Conservation (phyloP, 2,888 invertebrate genomes). For the Chelonus formosanus region DNA sequence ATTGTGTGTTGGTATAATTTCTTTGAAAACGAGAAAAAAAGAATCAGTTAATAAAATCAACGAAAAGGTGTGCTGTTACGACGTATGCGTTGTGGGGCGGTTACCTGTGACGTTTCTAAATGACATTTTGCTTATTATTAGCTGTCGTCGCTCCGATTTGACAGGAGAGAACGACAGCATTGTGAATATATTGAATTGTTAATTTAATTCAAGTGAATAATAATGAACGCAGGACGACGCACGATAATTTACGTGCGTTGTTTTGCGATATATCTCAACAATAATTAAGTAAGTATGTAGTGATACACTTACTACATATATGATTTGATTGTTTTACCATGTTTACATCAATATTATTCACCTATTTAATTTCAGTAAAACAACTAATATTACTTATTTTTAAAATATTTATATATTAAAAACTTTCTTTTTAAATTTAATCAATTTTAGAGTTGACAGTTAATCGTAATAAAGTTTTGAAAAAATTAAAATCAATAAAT, state of each 20-base stretch:
- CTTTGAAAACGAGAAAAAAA: too few species aligned
- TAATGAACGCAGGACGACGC: constrained; percentile 24
- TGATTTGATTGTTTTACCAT: too few species aligned
- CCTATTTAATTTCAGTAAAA: too few species aligned
- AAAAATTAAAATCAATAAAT: too few species aligned
- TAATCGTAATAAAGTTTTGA: too few species aligned
- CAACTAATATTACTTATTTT: too few species aligned
- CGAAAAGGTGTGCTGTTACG: constrained; percentile 5
- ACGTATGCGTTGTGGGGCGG: constrained; percentile 24
- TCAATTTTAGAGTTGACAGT: too few species aligned
- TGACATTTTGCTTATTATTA: constrained; percentile 30
- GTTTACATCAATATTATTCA: too few species aligned
- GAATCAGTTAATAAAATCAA: background rate
- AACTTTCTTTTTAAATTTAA: too few species aligned
- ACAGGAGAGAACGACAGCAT: constrained; percentile 7
- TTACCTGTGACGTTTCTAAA: constrained; percentile 30
- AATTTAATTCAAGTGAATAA: constrained; percentile 16
- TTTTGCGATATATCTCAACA: constrained; percentile 22
- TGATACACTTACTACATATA: too few species aligned
- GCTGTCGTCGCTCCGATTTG: constrained; percentile 22
- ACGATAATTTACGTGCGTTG: constrained; percentile 19
- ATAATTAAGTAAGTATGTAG: constrained; percentile 12
- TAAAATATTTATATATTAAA: too few species aligned
- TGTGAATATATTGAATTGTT: constrained; percentile 16
- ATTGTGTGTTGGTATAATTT: too few species aligned